A percentile compares a stretch with the other conserved stretches of the same genome.
Conservation (phyloP, 2,797 vertebrate species). For the Psittacula derbiana region DNA sequence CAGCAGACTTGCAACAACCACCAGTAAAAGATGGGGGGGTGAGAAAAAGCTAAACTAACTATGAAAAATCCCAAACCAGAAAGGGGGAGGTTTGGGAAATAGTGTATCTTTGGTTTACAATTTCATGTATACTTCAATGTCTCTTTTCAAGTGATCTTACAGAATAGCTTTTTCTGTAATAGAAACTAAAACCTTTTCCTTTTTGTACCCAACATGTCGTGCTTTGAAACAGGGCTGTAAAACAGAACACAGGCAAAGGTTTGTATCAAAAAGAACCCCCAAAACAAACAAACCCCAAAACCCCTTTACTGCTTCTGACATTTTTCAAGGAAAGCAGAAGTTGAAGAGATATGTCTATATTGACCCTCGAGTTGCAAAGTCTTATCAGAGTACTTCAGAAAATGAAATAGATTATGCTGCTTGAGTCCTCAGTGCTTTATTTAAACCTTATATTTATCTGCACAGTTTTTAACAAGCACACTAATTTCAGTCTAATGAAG, state of each 20-base stretch:
- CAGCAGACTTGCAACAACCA: neutral
- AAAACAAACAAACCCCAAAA: neutral
- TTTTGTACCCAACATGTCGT: neutral
- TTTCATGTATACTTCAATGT: neutral
- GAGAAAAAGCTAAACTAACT: neutral
- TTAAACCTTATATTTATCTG: neutral
- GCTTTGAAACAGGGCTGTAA: neutral
- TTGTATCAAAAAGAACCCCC: neutral
- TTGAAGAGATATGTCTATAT: fast-evolving
- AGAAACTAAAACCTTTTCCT: neutral
- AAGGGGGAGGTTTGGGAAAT: neutral
- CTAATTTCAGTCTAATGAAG: neutral
- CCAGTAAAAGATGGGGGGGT: neutral
- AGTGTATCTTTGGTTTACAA: neutral
- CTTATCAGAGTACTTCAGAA: neutral
- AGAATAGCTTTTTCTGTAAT: neutral
- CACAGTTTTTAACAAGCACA: neutral
- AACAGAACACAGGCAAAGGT: neutral
- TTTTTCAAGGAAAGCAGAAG: neutral
- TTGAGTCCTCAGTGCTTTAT: neutral
- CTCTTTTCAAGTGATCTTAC: neutral
- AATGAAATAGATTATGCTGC: neutral
- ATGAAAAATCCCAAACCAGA: neutral
- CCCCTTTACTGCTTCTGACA: neutral
- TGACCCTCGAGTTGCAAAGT: neutral